These are phyloP conservation scores for Sebastes trivittatus DNA, from an alignment of 2,797 vertebrate species.

Conservation along the genomic window DNA sequence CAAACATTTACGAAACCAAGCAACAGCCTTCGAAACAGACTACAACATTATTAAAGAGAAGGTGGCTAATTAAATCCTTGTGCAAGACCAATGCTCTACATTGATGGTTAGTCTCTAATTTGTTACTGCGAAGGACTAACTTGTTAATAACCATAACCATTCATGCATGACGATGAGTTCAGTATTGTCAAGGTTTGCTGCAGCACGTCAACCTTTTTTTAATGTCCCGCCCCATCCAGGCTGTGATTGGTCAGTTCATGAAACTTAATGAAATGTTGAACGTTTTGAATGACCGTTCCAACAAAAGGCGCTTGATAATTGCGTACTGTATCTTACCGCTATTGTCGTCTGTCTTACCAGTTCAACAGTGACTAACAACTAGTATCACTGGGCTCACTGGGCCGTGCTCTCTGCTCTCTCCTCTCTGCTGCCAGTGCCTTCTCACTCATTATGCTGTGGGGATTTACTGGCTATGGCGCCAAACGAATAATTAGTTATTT, in stretches of 20 bases:
- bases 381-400: neutral
- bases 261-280: no score
- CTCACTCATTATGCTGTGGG: neutral
- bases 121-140: neutral
- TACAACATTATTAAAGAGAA: conserved; percentile 41
- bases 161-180: neutral
- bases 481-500: neutral
- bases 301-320: neutral
- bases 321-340: neutral
- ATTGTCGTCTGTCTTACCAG: neutral
- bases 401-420: neutral
- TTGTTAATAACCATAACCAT: neutral
- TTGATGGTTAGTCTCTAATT: neutral
- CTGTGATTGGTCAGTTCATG: neutral
- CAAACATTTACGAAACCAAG: conserved; percentile 20
- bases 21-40: conserved; percentile 23
- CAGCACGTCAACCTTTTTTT: neutral
- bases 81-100: neutral
- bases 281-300: neutral
- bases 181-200: neutral
- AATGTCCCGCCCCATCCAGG: neutral
- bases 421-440: neutral
- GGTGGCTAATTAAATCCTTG: neutral
- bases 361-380: neutral
- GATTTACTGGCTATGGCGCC: neutral